phyloP scores from a whole-genome alignment of 2,797 vertebrate genomes.

The Galago senegalensis region DNA sequence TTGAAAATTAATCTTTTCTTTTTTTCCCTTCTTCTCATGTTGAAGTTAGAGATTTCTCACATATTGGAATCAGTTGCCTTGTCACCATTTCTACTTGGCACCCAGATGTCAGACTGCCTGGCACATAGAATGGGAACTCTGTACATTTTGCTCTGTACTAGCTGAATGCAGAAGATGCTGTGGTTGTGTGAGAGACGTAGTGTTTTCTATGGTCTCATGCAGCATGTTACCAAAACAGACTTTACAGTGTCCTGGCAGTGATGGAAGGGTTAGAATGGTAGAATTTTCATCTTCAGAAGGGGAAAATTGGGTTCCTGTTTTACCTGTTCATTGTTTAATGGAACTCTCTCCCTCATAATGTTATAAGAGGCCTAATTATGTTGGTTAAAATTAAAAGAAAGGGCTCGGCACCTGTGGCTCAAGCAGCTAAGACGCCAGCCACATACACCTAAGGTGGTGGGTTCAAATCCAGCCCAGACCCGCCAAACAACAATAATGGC shows the following conservation, averaged over 20 bases:
- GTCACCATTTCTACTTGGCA: conserved; percentile 44
- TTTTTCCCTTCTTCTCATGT: background rate
- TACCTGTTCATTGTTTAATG: conserved; percentile 14
- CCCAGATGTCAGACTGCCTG: background rate
- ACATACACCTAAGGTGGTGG: too few relatives aligned
- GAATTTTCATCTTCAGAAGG: conserved; percentile 2
- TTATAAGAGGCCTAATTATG: conserved; percentile 10
- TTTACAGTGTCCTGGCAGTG: background rate
- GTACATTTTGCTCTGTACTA: background rate
- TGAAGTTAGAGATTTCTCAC: conserved; percentile 33
- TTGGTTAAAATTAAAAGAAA: conserved; percentile 63
- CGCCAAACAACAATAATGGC: too few relatives aligned
- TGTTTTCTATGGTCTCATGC: background rate
- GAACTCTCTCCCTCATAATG: background rate
- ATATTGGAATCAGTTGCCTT: conserved; percentile 54
- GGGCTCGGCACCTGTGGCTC: too few relatives aligned
- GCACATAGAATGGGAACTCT: background rate
- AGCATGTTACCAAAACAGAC: background rate
- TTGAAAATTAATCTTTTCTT: conserved; percentile 43
- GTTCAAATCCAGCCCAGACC: too few relatives aligned
- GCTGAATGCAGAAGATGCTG: background rate
- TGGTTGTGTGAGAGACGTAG: conserved; percentile 22
- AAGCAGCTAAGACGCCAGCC: too few relatives aligned
- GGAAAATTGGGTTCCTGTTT: background rate
- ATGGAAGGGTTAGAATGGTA: background rate